Percentiles rank a stretch among this genome's conserved stretches.
phyloP scores from a whole-genome alignment of 2,797 vertebrate genomes.

The Falco biarmicus region DNA sequence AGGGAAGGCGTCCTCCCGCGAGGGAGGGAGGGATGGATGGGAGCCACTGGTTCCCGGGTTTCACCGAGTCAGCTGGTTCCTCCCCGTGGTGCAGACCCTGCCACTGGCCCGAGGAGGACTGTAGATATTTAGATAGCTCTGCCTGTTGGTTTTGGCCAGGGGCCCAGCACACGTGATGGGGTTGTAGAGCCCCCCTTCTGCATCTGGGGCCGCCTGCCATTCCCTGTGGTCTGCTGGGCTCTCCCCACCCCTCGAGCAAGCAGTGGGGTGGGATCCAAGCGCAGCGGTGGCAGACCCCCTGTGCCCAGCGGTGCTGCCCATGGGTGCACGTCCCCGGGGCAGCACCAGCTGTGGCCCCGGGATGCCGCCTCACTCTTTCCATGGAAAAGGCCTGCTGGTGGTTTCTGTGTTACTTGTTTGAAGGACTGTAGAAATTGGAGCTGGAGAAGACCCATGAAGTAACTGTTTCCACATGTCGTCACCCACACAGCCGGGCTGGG shows the following conservation, averaged over 20 bases:
- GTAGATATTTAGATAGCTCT: constrained; percentile 30
- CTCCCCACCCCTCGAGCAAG: neutral
- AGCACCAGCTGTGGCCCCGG: neutral
- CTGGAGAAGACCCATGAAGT: constrained; percentile 18
- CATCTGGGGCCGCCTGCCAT: fast-evolving
- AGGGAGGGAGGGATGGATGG: neutral
- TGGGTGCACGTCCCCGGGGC: neutral
- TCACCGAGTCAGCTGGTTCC: constrained; percentile 7
- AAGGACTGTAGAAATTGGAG: neutral
- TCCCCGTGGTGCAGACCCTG: neutral
- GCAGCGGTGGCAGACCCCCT: too few relatives aligned
- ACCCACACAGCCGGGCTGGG: neutral
- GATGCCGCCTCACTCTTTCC: neutral
- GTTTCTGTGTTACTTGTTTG: neutral
- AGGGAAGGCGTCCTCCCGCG: neutral
- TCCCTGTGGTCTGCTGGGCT: neutral
- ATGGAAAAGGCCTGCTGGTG: neutral
- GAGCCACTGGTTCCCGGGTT: neutral
- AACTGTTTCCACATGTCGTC: constrained; percentile 22
- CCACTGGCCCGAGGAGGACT: neutral
- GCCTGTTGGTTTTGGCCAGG: constrained; percentile 39
- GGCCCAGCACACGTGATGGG: neutral
- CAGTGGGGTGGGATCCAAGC: fast-evolving
- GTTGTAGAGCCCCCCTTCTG: neutral
- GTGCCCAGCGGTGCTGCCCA: neutral